Evolutionary conservation across 2,113 vertebrate genomes (phyloP).

Genomic region (Myiopsitta monachus): DNA sequence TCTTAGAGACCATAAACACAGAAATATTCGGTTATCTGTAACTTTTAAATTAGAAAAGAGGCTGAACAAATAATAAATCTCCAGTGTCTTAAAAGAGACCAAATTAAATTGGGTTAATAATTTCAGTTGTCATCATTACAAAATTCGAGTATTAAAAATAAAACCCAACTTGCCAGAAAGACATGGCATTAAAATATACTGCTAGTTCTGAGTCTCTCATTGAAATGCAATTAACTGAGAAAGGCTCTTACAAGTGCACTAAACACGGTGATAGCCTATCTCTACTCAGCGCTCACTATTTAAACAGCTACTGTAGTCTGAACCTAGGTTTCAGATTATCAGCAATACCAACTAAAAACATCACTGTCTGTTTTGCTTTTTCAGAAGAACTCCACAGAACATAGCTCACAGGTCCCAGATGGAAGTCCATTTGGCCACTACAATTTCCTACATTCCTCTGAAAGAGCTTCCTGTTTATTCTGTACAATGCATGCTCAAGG

Average conservation of each 20-base stretch:
- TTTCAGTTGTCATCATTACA: constrained; percentile 52
- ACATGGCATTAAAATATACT: not conserved
- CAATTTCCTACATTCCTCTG: not conserved
- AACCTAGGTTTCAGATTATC: not conserved
- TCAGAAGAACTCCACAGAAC: not conserved
- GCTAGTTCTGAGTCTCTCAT: not conserved
- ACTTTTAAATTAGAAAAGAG: constrained; percentile 57
- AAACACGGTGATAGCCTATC: not conserved
- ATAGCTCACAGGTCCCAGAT: not conserved
- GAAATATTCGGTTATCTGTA: constrained; percentile 48
- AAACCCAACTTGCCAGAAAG: not conserved
- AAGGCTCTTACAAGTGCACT: not conserved
- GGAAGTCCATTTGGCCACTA: not conserved
- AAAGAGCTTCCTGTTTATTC: not conserved
- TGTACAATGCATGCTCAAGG: rapidly evolving
- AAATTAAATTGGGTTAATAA: constrained; percentile 53
- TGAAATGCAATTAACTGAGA: not conserved
- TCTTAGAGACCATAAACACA: constrained; percentile 46
- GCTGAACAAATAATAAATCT: constrained; percentile 50
- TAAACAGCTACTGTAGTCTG: not conserved
- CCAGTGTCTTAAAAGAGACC: constrained; percentile 8
- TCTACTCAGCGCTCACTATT: not conserved
- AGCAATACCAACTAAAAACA: not conserved
- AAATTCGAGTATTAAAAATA: constrained; percentile 39
- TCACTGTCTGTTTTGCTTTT: not conserved